Base-by-base conservation (phyloP, 2,113 vertebrate genomes). In the Brachyhypopomus gauderio region DNA sequence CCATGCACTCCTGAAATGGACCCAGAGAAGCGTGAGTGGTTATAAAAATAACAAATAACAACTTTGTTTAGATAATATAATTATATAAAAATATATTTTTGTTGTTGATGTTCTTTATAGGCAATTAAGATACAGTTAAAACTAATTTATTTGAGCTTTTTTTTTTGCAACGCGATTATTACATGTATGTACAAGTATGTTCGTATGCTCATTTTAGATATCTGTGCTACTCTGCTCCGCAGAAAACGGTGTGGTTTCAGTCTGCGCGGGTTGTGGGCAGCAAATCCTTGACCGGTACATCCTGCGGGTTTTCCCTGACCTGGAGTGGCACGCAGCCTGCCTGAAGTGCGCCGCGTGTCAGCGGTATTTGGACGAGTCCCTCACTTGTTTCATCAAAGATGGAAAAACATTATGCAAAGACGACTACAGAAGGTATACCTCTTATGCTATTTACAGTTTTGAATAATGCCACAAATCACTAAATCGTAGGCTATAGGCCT, bases 381-480 rank as follows among this genome's bases (percentile, higher is more conserved):
- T 95, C 94, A 98, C 97, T 83, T 99, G 97, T 89, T 99, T 99
- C 89, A 95, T 99, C 86, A 93, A 96, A 73, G 96, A 99, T 86
- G 97, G 97, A 76, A 98, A 96, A 89, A 96, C 96, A 38, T 98
- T 99, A 89, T 99, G 97, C 93, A 98, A 98, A 90, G 92, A 97
- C 86, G 97, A 99, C 90, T 98, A 98, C 85, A 94, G 94, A 93
- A 96, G 97, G 97, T 98, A 89, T 5, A 45, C 25, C 59, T 3
- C 1, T 14, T 52, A 14, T 52, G 12, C 4, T 41, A 12, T 52
- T 11, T 11, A 52, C 71, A 14, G 22, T 45, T 17, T 63, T 17
- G 25, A 27, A 23, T 27, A 27, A 3, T 25, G 1, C 27, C 62
- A 64, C 62, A 64, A 23, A 64, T 64, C 45, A 11, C 45, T 52